phyloP scores from a whole-genome alignment of 2,113 vertebrate species.

The Arothron firmamentum region DNA sequence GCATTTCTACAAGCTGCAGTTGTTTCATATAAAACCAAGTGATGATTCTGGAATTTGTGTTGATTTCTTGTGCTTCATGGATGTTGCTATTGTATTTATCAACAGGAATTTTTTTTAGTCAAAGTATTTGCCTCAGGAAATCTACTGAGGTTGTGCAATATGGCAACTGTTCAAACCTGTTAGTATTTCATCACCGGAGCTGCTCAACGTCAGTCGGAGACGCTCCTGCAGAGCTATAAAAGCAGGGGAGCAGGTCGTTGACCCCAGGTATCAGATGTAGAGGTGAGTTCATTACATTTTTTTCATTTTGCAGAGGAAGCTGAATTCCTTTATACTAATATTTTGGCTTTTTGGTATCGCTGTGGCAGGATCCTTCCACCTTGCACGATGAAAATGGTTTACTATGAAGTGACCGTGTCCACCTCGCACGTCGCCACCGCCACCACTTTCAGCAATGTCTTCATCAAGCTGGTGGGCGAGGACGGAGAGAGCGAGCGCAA shows the following conservation, averaged over 20 bases:
- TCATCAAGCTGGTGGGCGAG: slow-evolving; percentile 57
- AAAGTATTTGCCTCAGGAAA: too few species aligned
- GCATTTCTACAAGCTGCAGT: slow-evolving; percentile 1
- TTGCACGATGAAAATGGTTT: slow-evolving; percentile 19
- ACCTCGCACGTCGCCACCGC: not conserved
- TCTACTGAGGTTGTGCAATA: not conserved
- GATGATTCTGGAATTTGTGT: too few species aligned
- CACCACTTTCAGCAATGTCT: slow-evolving; percentile 40
- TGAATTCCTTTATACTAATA: too few species aligned
- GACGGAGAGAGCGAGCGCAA: slow-evolving; percentile 24
- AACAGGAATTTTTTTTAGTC: not conserved
- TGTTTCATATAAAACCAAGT: slow-evolving; percentile 1
- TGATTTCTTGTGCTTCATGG: too few species aligned
- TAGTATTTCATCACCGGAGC: not conserved
- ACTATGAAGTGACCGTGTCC: slow-evolving; percentile 38
- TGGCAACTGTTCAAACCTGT: not conserved
- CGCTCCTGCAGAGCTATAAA: slow-evolving; percentile 11
- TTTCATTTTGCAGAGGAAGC: too few species aligned
- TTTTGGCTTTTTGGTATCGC: too few species aligned
- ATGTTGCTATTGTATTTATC: too few species aligned
- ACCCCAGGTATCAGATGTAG: too few species aligned
- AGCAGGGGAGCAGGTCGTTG: not conserved
- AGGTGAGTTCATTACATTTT: too few species aligned
- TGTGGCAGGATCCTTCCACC: not conserved
- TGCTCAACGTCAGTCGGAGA: too few species aligned